Evolutionary conservation across 2,888 invertebrate genomes (phyloP).

Genomic region (Xestia ashworthii): DNA sequence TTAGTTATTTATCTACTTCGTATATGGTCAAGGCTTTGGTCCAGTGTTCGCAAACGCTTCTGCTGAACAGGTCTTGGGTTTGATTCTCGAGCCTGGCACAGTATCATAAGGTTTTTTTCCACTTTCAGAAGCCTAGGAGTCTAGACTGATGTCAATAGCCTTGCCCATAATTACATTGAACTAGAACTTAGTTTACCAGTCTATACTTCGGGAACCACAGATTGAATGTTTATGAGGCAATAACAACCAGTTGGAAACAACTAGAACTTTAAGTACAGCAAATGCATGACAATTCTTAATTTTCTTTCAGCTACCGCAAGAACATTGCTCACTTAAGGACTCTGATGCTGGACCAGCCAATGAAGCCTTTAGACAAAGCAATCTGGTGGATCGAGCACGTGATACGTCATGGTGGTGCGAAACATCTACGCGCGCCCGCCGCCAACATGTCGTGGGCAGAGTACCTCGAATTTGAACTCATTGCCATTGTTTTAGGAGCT

Average conservation of each 20-base stretch:
- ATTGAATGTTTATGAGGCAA: no score
- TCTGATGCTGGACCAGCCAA: conserved; percentile 79
- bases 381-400: conserved; percentile 82
- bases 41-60: neutral
- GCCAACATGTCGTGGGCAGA: conserved; percentile 71
- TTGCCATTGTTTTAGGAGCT: conserved; percentile 34
- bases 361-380: conserved; percentile 79
- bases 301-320: conserved; percentile 36
- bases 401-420: conserved; percentile 80
- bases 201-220: no score
- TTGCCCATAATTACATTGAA: no score
- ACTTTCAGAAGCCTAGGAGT: neutral
- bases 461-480: conserved; percentile 70
- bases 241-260: no score
- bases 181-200: no score
- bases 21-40: neutral
- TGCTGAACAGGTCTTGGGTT: neutral
- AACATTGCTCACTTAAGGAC: conserved; percentile 58
- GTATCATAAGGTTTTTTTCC: neutral
- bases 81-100: neutral
- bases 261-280: no score
- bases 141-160: neutral
- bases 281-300: neutral
- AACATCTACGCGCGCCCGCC: conserved; percentile 78
- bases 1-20: no score